Base-by-base conservation (phyloP, 2,888 invertebrate species). In the Phyto melanocephala region DNA sequence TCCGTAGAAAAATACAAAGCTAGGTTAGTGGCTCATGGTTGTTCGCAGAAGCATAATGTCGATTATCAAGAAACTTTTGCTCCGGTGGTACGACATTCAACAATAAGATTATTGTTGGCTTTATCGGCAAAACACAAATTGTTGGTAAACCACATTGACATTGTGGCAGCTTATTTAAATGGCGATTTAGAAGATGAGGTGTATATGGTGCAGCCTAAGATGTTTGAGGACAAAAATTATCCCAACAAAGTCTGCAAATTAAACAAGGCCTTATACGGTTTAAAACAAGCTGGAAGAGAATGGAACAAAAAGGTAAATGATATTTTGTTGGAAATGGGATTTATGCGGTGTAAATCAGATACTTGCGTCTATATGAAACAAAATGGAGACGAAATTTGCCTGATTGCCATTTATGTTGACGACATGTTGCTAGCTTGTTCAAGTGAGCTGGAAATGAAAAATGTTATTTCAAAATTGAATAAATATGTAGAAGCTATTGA, bases 151-250 rank as follows among this genome's bases (percentile, higher is more conserved):
- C 80, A 75, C 17, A 13, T 75, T 10, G 75, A 75, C 22, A 70
- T 74, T 22, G 45, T 62, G 13, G 65, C 74, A 8, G 76, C 76
- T 4, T 84, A 81, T 20, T 75, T 83, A 13, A 84, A 80, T 22
- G 76, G 71, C 1, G 52, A 80, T 11, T 28, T 82, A 7, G 63
- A 81, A 17, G 80, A 85, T 5, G 80, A 80, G 2, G 80, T 85
- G 0, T 85, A 77, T 45, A 80, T 85, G 78, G 15, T 8, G 1
- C 47, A 47, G 5, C 47, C 47, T 5, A 0, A 0, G 15, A 1
- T 28, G 28, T 28, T 28, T 28, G 28, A 5, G 6, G 28, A 28
- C 28, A 3, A 3, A 5, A 6, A 5, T 28, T 6, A 28, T 28
- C 6, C 28, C 6, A 28, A 28, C 28, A 28, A 28, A 6, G 28